These are phyloP conservation scores for Synergus japonicus DNA, from an alignment of 2,888 invertebrate genomes.

Conservation along the genomic window DNA sequence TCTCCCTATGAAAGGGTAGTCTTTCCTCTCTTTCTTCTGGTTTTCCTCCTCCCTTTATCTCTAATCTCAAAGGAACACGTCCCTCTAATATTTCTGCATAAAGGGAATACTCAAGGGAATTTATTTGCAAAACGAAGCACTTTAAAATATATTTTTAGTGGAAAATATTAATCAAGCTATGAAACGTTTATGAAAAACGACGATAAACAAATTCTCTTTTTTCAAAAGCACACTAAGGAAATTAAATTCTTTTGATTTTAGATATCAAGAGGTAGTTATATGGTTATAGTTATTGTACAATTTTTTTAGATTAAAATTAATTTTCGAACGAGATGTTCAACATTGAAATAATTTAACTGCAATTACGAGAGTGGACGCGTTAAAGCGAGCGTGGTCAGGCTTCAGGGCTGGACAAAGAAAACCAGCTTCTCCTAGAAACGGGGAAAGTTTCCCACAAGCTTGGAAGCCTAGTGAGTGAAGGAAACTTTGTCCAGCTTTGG, in stretches of 20 bases:
- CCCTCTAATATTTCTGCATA: constrained; percentile 5
- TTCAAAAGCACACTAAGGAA: too few species aligned
- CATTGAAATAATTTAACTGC: constrained; percentile 20
- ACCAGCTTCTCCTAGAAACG: constrained; percentile 58
- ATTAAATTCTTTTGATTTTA: too few species aligned
- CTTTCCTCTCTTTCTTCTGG: constrained; percentile 48
- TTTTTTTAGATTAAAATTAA: too few species aligned
- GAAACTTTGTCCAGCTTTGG: constrained; percentile 70
- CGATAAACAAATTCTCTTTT: too few species aligned
- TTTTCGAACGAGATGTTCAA: background rate
- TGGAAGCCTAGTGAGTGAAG: constrained; percentile 58
- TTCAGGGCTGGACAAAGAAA: constrained; percentile 56
- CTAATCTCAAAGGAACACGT: constrained; percentile 46
- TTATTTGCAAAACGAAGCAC: background rate
- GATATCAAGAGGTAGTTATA: too few species aligned
- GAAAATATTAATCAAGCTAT: background rate
- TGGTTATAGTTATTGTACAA: too few species aligned
- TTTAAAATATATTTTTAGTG: background rate
- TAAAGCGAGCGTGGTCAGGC: constrained; percentile 46
- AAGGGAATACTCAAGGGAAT: background rate
- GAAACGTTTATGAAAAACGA: too few species aligned
- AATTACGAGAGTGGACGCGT: constrained; percentile 15
- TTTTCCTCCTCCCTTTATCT: constrained; percentile 40
- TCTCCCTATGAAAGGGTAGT: constrained; percentile 54
- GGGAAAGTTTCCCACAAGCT: constrained; percentile 69